Base-by-base conservation (phyloP, 1,140 invertebrate genomes). In the Caenorhabditis latens region DNA sequence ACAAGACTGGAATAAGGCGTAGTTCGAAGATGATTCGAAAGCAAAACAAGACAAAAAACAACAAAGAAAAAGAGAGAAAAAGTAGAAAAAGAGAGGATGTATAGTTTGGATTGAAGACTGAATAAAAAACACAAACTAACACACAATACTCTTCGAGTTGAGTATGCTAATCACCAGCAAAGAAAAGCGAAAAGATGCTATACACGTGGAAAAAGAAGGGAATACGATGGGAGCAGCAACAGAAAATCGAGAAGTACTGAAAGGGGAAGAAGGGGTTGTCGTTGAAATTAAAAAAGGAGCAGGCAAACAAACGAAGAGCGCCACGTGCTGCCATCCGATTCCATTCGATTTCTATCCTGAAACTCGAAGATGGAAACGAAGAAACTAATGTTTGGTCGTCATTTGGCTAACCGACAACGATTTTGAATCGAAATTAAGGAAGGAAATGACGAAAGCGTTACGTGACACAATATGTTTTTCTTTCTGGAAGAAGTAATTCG, bases 311-410 rank as follows among this genome's bases (percentile, higher is more conserved):
- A 79, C 71, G 71, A 50, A 79, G 71, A n/a, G 71, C 71, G 71
- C 71, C 71, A 79, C 71, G 71, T 79, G 71, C 71, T 79, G 71
- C 71, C 71, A 79, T 79, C 71, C 71, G 71, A 79, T 79, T 79
- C 71, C 71, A 79, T 79, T 53, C 32, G 71, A 50, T 79, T 32
- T 40, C 63, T 11, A 32, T 67, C 32, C 71, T 21, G 46, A 79
- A 79, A 79, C 65, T 71, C 13, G 65, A 46, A 46, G 24, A 65
- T 32, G 42, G 32, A 46, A 19, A 16, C 16, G 71, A 50, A 24
- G 8, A 48, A 63, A 42, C 71, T 79, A 79, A 79, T 79, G 71
- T 79, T 79, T 79, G 71, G 71, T 79, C 46, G 71, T 79, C 46
- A 79, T 79, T 79, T 50, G 71, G 71, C 46, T 79, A 32, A 67